A percentile compares a stretch with the other conserved stretches of the same genome.
phyloP scores from a whole-genome alignment of 2,888 invertebrate species.

The Aelia acuminata region DNA sequence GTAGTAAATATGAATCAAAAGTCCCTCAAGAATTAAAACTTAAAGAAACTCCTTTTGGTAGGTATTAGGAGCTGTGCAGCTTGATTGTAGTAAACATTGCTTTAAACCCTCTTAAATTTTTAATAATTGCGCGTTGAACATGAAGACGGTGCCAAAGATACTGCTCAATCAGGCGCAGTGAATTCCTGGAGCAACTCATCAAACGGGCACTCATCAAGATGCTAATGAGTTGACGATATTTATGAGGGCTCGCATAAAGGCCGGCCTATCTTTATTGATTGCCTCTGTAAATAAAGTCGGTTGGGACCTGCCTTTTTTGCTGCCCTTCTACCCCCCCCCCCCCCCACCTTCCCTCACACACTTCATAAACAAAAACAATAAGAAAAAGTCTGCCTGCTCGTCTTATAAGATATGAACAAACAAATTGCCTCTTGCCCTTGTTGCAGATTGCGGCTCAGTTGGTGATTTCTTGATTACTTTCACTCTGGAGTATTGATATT shows the following conservation, averaged over 20 bases:
- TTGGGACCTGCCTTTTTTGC: constrained; percentile 28
- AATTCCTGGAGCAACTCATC: constrained; percentile 32
- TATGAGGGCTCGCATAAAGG: constrained; percentile 35
- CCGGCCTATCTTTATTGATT: constrained; percentile 50
- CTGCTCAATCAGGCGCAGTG: constrained; percentile 30
- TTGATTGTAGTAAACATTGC: background rate
- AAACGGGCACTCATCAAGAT: constrained; percentile 46
- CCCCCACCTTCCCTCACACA: background rate
- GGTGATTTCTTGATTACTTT: background rate
- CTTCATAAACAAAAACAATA: background rate
- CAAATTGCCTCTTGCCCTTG: background rate
- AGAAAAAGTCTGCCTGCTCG: background rate
- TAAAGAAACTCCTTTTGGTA: background rate
- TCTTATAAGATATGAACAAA: constrained; percentile 29
- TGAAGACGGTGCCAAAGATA: background rate
- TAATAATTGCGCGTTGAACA: background rate
- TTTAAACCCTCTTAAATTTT: background rate
- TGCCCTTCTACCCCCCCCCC: background rate
- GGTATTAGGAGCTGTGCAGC: background rate
- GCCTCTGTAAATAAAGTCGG: constrained; percentile 56
- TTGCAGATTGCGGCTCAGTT: background rate
- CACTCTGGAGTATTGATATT: background rate
- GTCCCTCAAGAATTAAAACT: too few relatives aligned
- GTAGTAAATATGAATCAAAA: too few relatives aligned
- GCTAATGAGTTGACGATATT: constrained; percentile 31